Conservation (phyloP, 2,113 vertebrate genomes). For the Corythaeola cristata region DNA sequence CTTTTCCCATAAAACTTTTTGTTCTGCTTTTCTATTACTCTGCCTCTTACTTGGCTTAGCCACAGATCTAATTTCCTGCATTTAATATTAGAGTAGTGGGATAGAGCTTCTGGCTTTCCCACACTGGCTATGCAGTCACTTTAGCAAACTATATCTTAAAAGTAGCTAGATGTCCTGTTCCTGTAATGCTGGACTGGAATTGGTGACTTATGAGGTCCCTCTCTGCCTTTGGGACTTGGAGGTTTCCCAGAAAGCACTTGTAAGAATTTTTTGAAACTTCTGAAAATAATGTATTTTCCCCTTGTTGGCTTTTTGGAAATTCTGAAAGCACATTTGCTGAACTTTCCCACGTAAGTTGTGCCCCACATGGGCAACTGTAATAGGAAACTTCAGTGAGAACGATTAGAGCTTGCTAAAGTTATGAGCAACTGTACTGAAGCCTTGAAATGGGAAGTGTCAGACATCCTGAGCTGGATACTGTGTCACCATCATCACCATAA, state of each 20-base stretch:
- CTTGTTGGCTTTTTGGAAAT: slow-evolving; percentile 1
- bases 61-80: background rate
- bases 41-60: background rate
- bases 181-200: background rate
- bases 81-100: background rate
- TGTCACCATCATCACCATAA: background rate
- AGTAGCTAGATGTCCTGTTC: background rate
- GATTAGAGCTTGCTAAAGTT: background rate
- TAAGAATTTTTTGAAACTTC: slow-evolving; percentile 11
- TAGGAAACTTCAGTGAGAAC: background rate
- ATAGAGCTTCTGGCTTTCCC: background rate
- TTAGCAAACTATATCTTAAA: background rate
- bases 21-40: background rate
- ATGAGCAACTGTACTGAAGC: background rate
- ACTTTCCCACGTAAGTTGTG: slow-evolving; percentile 5
- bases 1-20: background rate
- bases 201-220: background rate
- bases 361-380: background rate
- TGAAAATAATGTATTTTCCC: slow-evolving; percentile 29
- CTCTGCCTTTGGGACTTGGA: slow-evolving; percentile 2
- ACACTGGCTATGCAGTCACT: background rate
- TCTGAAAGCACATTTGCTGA: background rate
- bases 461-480: background rate
- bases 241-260: slow-evolving; percentile 27
- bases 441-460: background rate